Evolutionary conservation across 2,797 vertebrate species (phyloP).

Genomic region (Aplochiton taeniatus): DNA sequence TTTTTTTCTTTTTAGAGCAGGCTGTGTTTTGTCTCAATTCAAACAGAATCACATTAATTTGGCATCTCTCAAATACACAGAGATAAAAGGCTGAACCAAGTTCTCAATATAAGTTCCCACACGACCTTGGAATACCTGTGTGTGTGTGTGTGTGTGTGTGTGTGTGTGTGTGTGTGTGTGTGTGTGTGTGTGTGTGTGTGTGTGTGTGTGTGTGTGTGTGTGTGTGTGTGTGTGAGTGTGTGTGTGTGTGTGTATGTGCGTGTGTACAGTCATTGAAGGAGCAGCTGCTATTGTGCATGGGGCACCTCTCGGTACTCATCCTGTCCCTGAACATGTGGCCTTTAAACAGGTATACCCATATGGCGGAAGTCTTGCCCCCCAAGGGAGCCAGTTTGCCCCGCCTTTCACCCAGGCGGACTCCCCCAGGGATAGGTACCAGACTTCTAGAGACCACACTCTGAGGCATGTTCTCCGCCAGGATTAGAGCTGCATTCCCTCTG

Average conservation of each 20-base stretch:
- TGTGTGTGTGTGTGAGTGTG: background rate
- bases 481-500: background rate
- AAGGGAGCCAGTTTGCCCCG: constrained; percentile 2
- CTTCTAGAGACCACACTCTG: background rate
- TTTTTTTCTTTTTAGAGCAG: too few species aligned
- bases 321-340: background rate
- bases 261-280: background rate
- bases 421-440: background rate
- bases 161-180: background rate
- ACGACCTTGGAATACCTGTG: background rate
- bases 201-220: background rate
- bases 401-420: background rate
- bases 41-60: too few species aligned
- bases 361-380: background rate
- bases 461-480: background rate
- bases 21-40: too few species aligned
- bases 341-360: background rate
- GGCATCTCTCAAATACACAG: too few species aligned
- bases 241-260: background rate
- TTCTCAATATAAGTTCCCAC: too few species aligned
- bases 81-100: too few species aligned
- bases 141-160: background rate
- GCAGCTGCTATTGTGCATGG: background rate
- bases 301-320: background rate
- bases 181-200: constrained; percentile 2